phyloP scores from a whole-genome alignment of 2,888 invertebrate genomes.

The Pocota personata region DNA sequence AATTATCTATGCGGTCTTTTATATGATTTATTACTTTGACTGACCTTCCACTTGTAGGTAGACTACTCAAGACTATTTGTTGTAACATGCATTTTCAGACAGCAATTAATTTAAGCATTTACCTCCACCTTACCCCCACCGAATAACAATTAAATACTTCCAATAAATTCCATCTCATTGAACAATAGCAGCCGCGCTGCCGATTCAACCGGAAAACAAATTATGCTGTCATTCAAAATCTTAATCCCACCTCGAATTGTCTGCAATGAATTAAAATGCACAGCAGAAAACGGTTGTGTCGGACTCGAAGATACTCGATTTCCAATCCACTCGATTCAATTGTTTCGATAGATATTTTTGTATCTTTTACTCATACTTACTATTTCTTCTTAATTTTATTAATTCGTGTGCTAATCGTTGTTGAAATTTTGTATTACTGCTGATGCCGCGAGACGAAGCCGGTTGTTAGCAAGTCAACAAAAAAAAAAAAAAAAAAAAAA shows the following conservation, averaged over 20 bases:
- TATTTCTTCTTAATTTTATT: not conserved
- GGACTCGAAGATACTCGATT: slow-evolving; percentile 4
- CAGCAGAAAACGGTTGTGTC: not conserved
- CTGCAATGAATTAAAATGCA: slow-evolving; percentile 5
- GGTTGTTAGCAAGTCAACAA: not conserved
- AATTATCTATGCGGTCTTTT: not conserved
- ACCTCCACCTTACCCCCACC: not conserved
- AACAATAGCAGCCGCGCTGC: slow-evolving; percentile 1
- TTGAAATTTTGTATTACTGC: slow-evolving; percentile 23
- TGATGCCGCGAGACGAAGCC: not conserved
- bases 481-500: not conserved
- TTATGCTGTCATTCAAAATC: slow-evolving; percentile 55
- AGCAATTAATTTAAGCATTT: not conserved
- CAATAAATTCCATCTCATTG: slow-evolving; percentile 8
- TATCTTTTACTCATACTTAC: not conserved
- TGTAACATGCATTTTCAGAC: not conserved
- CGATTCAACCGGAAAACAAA: slow-evolving; percentile 27
- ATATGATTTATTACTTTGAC: slow-evolving; percentile 2
- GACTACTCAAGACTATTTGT: not conserved
- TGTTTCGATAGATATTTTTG: not conserved
- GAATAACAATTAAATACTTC: slow-evolving; percentile 10
- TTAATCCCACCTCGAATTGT: not conserved
- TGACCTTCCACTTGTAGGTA: slow-evolving; percentile 15
- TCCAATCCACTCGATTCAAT: not conserved
- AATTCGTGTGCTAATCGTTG: slow-evolving; percentile 25